phyloP scores from a whole-genome alignment of 2,797 vertebrate genomes.

The Champsocephalus esox region DNA sequence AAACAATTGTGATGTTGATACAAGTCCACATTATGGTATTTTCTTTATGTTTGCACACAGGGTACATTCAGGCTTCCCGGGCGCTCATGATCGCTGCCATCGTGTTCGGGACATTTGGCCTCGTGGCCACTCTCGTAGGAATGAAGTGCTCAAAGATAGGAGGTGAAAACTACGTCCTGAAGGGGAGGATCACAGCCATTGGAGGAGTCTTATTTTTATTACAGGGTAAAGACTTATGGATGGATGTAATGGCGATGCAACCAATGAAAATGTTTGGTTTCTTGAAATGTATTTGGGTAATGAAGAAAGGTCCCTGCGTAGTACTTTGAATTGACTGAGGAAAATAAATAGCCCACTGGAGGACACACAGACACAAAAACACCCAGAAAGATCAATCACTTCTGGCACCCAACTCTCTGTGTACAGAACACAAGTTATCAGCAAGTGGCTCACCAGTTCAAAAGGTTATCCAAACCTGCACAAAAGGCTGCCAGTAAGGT shows the following conservation, averaged over 20 bases:
- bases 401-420: slow-evolving; percentile 32
- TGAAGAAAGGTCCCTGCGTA: not conserved
- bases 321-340: not conserved
- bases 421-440: slow-evolving; percentile 56
- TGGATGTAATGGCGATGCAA: not conserved
- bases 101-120: slow-evolving; percentile 86
- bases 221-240: slow-evolving; percentile 81
- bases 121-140: slow-evolving; percentile 83
- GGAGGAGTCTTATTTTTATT: slow-evolving; percentile 88
- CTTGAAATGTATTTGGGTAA: not conserved
- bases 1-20: not conserved
- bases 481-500: slow-evolving; percentile 7
- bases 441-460: slow-evolving; percentile 41
- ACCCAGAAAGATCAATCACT: slow-evolving; percentile 19
- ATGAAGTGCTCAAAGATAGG: slow-evolving; percentile 89
- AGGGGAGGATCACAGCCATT: slow-evolving; percentile 83
- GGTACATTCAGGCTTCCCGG: slow-evolving; percentile 89
- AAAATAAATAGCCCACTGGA: not conserved
- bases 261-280: not conserved
- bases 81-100: slow-evolving; percentile 91
- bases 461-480: slow-evolving; percentile 46
- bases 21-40: not conserved
- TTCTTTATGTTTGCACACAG: slow-evolving; percentile 72
- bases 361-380: not conserved
- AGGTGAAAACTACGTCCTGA: slow-evolving; percentile 82